These are phyloP conservation scores for Xanthia icteritia DNA, from an alignment of 2,888 invertebrate genomes.

Conservation along the genomic window DNA sequence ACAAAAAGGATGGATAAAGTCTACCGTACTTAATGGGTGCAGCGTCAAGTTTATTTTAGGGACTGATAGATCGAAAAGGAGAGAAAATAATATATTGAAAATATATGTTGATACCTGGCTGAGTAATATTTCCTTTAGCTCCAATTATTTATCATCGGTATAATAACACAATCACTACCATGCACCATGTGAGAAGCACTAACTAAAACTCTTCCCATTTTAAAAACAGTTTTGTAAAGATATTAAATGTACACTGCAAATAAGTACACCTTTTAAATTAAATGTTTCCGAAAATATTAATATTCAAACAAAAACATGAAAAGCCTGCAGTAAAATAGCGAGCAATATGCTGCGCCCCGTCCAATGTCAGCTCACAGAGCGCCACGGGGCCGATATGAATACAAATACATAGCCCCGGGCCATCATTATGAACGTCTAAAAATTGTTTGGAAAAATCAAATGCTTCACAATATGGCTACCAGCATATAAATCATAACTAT, in stretches of 20 bases:
- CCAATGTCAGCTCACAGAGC: conserved; percentile 57
- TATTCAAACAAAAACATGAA: conserved; percentile 35
- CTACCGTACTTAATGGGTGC: conserved; percentile 21
- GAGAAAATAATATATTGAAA: neutral
- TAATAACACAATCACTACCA: neutral
- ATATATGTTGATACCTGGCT: neutral
- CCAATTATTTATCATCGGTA: neutral
- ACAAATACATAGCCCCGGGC: conserved; percentile 54
- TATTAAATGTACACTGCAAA: neutral
- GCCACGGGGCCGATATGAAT: conserved; percentile 50
- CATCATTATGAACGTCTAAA: conserved; percentile 56
- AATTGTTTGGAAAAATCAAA: conserved; percentile 52
- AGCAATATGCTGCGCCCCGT: conserved; percentile 54
- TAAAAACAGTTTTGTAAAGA: neutral
- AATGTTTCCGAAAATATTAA: conserved; percentile 24
- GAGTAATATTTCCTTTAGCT: neutral
- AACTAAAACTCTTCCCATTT: neutral
- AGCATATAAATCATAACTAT: conserved; percentile 16
- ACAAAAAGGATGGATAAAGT: conserved; percentile 33
- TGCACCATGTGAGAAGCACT: neutral
- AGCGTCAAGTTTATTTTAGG: conserved; percentile 41
- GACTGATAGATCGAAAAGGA: neutral
- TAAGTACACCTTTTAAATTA: conserved; percentile 1
- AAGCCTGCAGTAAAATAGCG: conserved; percentile 57
- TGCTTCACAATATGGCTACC: conserved; percentile 17